Percentiles rank a stretch among this genome's conserved stretches.
Conservation (phyloP, 2,113 vertebrate genomes). For the Alethe diademata region DNA sequence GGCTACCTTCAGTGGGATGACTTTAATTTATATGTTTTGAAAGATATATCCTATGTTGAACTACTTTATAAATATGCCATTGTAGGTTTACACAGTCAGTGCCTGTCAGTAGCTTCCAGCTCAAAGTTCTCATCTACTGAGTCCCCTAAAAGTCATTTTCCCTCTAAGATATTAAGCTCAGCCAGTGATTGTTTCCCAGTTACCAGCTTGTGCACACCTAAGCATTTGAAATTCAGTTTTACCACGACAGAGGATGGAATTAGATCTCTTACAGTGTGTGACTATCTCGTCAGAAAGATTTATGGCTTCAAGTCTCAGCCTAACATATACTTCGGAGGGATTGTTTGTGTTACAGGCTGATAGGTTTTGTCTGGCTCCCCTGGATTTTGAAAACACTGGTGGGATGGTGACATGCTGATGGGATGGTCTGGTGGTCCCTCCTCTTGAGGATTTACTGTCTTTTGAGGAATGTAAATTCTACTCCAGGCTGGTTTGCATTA, state of each 20-base stretch:
- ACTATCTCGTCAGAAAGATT: background rate
- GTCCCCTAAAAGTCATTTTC: background rate
- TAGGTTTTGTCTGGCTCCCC: conserved; percentile 38
- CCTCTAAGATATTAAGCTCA: background rate
- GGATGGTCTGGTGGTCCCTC: background rate
- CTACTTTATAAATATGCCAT: background rate
- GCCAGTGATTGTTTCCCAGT: background rate
- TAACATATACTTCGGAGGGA: background rate
- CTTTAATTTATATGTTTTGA: background rate
- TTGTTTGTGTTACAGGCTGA: conserved; percentile 26
- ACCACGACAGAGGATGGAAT: background rate
- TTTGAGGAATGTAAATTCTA: background rate
- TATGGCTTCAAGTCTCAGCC: background rate
- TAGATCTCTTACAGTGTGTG: background rate
- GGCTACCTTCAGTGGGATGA: background rate
- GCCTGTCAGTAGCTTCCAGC: background rate
- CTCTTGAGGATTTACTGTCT: background rate
- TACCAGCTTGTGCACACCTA: background rate
- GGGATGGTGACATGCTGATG: background rate
- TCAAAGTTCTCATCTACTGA: background rate
- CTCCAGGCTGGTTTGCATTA: background rate
- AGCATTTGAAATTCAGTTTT: background rate
- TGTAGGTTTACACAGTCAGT: background rate
- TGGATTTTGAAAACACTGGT: conserved; percentile 2
- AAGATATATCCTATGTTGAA: background rate